phyloP scores from a whole-genome alignment of 2,113 vertebrate species.

The Maccullochella peelii region DNA sequence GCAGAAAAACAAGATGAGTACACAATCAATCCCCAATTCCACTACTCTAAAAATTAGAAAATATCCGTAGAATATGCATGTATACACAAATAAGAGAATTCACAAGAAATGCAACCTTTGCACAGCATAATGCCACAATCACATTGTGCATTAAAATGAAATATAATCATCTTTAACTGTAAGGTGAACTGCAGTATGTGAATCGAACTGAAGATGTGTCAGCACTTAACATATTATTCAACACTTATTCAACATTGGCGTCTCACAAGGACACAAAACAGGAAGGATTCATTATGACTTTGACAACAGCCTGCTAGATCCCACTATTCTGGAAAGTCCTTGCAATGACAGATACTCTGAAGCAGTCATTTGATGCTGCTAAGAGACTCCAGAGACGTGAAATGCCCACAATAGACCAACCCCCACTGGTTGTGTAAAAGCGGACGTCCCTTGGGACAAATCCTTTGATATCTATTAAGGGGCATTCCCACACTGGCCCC shows the following conservation, averaged over 20 bases:
- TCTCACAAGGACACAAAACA: constrained; percentile 34
- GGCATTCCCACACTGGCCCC: constrained; percentile 42
- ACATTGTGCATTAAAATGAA: neutral
- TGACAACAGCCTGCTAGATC: constrained; percentile 21
- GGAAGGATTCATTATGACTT: constrained; percentile 33
- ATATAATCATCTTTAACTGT: neutral
- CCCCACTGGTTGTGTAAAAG: constrained; percentile 53
- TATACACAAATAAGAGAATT: neutral
- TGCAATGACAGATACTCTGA: constrained; percentile 24
- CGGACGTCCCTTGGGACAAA: constrained; percentile 35
- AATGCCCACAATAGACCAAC: constrained; percentile 34
- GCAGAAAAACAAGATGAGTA: constrained; percentile 36
- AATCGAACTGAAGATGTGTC: neutral
- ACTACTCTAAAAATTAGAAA: neutral
- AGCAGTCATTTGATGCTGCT: constrained; percentile 20
- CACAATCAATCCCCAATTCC: neutral
- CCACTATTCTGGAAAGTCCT: constrained; percentile 9
- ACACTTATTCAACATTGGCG: constrained; percentile 15
- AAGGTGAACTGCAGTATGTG: neutral
- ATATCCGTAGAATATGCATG: neutral
- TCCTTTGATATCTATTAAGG: constrained; percentile 60
- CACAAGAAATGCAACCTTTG: neutral
- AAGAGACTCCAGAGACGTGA: constrained; percentile 30
- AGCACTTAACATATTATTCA: constrained; percentile 17
- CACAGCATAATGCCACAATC: neutral